Conservation (phyloP, 2,888 invertebrate species). For the Dysmachus trigonus region DNA sequence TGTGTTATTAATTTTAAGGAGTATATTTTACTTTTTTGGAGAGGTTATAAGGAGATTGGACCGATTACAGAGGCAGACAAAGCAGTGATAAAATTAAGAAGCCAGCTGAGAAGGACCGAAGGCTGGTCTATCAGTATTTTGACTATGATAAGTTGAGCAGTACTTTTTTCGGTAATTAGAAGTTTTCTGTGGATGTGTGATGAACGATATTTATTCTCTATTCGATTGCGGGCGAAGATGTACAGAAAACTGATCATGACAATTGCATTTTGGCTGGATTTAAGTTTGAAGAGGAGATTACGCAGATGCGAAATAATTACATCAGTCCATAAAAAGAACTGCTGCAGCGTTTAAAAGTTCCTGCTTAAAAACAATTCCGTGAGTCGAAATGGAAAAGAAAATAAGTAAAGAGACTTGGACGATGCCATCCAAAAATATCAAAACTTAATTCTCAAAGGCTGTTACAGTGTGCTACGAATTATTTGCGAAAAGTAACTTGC, state of each 20-base stretch:
- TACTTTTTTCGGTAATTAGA: not conserved
- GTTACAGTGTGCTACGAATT: not conserved
- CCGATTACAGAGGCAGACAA: not conserved
- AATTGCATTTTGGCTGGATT: not conserved
- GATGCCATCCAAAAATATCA: not conserved
- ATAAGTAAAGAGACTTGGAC: not conserved
- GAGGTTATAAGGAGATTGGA: constrained; percentile 31
- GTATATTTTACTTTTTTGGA: constrained; percentile 27
- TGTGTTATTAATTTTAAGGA: constrained; percentile 38
- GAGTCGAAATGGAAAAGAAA: not conserved
- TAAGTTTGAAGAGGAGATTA: not conserved
- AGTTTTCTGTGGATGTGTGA: not conserved
- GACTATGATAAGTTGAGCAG: not conserved
- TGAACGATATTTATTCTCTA: not conserved
- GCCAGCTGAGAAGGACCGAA: not conserved
- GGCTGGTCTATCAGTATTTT: not conserved
- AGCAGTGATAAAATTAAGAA: not conserved
- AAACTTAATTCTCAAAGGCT: not conserved
- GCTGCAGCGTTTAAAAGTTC: not conserved
- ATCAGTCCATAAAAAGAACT: not conserved
- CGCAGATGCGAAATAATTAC: not conserved
- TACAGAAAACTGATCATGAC: not conserved
- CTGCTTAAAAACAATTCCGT: not conserved
- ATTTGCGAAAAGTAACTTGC: not conserved
- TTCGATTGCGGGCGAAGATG: not conserved